Conservation (phyloP, 2,113 vertebrate genomes). For the Okapia johnstoni region DNA sequence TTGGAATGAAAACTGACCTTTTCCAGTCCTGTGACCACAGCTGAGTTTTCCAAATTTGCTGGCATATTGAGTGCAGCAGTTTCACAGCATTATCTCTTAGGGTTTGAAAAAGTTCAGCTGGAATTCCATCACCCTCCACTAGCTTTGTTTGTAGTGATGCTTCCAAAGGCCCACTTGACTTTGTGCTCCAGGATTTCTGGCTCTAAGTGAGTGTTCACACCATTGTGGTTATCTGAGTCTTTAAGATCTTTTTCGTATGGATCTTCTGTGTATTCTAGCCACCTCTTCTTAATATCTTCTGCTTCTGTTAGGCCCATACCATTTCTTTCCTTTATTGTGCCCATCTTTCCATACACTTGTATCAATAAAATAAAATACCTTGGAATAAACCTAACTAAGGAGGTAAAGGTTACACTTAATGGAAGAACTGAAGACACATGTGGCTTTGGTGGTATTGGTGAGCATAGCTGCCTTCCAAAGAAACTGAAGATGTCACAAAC, state of each 20-base stretch:
- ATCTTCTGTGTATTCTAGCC: neutral
- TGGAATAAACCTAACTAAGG: neutral
- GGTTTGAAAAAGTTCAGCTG: neutral
- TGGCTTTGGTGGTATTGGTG: conserved; percentile 82
- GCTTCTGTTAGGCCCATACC: neutral
- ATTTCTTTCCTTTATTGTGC: neutral
- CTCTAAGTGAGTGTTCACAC: neutral
- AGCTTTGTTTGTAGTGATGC: neutral
- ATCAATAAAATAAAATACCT: neutral
- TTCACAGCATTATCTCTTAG: neutral
- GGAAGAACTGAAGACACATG: neutral
- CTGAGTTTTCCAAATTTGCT: neutral
- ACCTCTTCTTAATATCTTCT: neutral
- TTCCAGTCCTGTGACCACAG: neutral
- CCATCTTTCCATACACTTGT: neutral
- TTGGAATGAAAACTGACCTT: neutral
- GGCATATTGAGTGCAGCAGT: neutral
- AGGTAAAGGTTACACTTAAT: neutral
- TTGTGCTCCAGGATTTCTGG: neutral
- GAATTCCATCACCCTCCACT: neutral
- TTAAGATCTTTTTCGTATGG: neutral
- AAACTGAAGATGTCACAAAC: neutral
- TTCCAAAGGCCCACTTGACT: neutral
- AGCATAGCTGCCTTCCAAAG: conserved; percentile 84
- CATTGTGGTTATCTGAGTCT: neutral